Conservation (phyloP, 2,113 vertebrate genomes). For the Eulacestoma nigropectus region DNA sequence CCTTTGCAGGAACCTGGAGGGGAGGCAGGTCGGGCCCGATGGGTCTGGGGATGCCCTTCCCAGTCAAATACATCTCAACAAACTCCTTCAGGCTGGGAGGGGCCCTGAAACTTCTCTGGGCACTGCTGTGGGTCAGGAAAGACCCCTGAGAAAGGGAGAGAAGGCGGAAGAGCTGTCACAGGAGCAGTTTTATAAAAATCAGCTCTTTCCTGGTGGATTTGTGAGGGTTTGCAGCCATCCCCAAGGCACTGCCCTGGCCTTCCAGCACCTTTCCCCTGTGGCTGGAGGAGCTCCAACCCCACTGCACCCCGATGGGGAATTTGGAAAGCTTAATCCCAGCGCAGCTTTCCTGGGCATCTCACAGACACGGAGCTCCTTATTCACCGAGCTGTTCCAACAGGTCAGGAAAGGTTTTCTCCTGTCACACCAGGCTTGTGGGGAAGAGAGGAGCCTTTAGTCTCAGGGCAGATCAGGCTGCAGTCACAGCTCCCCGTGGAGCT, state of each 20-base stretch:
- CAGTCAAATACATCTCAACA: not conserved
- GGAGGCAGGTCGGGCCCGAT: not conserved
- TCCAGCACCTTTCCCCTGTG: not conserved
- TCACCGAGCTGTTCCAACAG: not conserved
- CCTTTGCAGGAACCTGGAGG: rapidly evolving
- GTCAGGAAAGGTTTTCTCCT: not conserved
- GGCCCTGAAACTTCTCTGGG: not conserved
- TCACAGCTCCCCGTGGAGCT: not conserved
- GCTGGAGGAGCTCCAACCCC: not conserved
- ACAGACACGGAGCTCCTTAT: not conserved
- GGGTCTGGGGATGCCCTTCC: not conserved
- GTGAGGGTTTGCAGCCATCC: not conserved
- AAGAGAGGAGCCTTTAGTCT: not conserved
- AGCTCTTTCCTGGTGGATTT: not conserved
- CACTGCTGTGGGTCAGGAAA: not conserved
- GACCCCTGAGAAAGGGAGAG: not conserved
- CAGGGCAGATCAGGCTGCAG: not conserved
- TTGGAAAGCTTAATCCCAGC: not conserved
- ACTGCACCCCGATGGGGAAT: not conserved
- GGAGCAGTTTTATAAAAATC: not conserved
- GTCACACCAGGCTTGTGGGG: not conserved
- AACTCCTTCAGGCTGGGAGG: not conserved
- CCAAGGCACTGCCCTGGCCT: not conserved
- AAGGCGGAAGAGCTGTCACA: not conserved
- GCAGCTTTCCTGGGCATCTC: not conserved